A percentile compares a stretch with the other conserved stretches of the same genome.
Conservation (phyloP, 2,797 vertebrate species). For the Rhinatrema bivittatum region DNA sequence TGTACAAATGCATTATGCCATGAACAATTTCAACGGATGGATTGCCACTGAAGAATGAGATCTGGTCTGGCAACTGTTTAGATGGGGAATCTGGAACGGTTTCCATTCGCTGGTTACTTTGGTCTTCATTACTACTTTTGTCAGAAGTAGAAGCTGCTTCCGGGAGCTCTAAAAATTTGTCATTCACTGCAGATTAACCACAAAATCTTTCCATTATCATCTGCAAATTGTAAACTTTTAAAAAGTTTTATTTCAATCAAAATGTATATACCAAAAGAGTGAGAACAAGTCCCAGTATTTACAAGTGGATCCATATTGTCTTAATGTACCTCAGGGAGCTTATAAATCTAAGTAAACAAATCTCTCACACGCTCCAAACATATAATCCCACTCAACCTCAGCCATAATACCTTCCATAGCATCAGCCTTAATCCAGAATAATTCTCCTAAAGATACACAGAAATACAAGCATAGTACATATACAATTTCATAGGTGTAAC, state of each 20-base stretch:
- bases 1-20: conserved; percentile 97
- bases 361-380: too few species aligned
- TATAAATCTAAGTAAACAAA: neutral
- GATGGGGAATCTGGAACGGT: conserved; percentile 75
- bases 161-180: conserved; percentile 29
- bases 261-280: too few species aligned
- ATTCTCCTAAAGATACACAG: too few species aligned
- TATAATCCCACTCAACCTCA: too few species aligned
- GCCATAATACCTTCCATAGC: too few species aligned
- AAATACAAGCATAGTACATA: too few species aligned
- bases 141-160: conserved; percentile 34
- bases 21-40: conserved; percentile 93
- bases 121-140: conserved; percentile 32
- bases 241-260: too few species aligned
- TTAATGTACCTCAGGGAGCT: fast-evolving
- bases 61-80: conserved; percentile 92
- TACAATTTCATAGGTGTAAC: too few species aligned
- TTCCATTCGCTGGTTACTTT: conserved; percentile 29
- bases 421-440: too few species aligned
- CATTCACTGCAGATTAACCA: conserved; percentile 31
- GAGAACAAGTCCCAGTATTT: too few species aligned
- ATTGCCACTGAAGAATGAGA: conserved; percentile 96
- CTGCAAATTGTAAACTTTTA: fast-evolving
- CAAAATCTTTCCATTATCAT: conserved; percentile 20
- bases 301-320: too few species aligned